Conservation (phyloP, 2,888 invertebrate species). For the Aphodius granarius region DNA sequence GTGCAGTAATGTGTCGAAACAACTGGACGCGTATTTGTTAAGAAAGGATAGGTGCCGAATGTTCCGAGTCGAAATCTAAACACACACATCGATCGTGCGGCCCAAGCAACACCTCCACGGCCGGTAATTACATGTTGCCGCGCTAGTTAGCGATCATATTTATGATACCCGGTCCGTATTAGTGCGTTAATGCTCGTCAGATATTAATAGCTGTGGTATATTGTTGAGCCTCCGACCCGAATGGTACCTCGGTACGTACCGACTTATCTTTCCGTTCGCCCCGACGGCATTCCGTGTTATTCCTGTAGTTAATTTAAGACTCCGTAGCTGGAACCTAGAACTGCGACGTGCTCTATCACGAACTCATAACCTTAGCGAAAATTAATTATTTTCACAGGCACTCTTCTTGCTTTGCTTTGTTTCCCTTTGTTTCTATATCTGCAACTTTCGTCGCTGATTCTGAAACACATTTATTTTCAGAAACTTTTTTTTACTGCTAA, state of each 20-base stretch:
- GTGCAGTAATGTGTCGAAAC: slow-evolving; percentile 6
- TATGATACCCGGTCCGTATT: slow-evolving; percentile 46
- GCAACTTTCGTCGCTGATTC: neutral
- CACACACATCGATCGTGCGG: slow-evolving; percentile 41
- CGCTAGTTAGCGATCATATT: slow-evolving; percentile 45
- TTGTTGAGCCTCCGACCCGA: slow-evolving; percentile 25
- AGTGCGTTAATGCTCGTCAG: slow-evolving; percentile 45
- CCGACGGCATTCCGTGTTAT: slow-evolving; percentile 12
- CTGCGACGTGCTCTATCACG: slow-evolving; percentile 8
- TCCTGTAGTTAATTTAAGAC: slow-evolving; percentile 6
- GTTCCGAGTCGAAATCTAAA: slow-evolving; percentile 24
- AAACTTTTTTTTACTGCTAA: neutral
- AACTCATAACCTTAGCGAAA: slow-evolving; percentile 4
- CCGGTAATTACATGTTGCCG: slow-evolving; percentile 43
- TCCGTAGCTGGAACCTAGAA: neutral
- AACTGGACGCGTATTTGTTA: slow-evolving; percentile 10
- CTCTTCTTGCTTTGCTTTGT: neutral
- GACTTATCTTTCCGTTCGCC: slow-evolving; percentile 14
- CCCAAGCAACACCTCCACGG: slow-evolving; percentile 41
- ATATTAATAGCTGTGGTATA: slow-evolving; percentile 41
- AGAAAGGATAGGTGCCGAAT: slow-evolving; percentile 16
- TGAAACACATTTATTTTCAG: neutral
- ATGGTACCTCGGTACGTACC: neutral
- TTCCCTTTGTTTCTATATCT: neutral
- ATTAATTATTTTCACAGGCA: slow-evolving; percentile 8